Evolutionary conservation across 1,140 invertebrate genomes (phyloP).

Genomic region (Subanguina moxae): DNA sequence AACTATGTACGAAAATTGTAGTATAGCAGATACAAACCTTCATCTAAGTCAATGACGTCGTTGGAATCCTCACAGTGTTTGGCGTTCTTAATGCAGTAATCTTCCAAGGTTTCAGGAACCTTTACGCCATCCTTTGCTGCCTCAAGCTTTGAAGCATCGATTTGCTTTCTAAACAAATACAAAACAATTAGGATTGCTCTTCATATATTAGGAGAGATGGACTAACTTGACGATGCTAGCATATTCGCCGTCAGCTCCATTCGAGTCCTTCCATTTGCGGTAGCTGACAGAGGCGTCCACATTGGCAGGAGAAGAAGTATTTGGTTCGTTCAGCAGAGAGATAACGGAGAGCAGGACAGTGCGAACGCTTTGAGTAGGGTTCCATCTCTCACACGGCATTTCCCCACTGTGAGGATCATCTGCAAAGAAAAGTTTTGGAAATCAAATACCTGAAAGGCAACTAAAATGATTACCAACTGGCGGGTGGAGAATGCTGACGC

Average conservation of each 20-base stretch:
- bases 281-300: slow-evolving; percentile 99
- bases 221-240: slow-evolving; percentile 93
- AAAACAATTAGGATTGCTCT: slow-evolving; percentile 61
- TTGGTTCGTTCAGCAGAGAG: slow-evolving; percentile 95
- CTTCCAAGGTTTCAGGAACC: slow-evolving; percentile 92
- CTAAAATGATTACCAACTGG: slow-evolving; percentile 70
- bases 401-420: slow-evolving; percentile 97
- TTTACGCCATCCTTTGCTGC: slow-evolving; percentile 92
- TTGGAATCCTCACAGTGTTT: slow-evolving; percentile 24
- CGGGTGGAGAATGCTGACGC: slow-evolving; percentile 97
- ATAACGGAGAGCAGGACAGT: slow-evolving; percentile 96
- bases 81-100: slow-evolving; percentile 81
- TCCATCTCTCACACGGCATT: slow-evolving; percentile 97
- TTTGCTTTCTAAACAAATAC: slow-evolving; percentile 69
- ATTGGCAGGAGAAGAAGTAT: slow-evolving; percentile 97
- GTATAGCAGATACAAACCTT: slow-evolving; percentile 6
- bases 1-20: neutral
- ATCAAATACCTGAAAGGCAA: too few species aligned
- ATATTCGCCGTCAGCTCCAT: slow-evolving; percentile 95
- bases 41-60: slow-evolving; percentile 42
- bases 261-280: slow-evolving; percentile 93
- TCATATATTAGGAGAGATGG: slow-evolving; percentile 1
- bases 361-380: slow-evolving; percentile 97
- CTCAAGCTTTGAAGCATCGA: slow-evolving; percentile 83
- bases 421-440: too few species aligned